These are phyloP conservation scores for Phenganax marumi DNA, from an alignment of 92 coral and sea anemone genomes.

Conservation along the genomic window DNA sequence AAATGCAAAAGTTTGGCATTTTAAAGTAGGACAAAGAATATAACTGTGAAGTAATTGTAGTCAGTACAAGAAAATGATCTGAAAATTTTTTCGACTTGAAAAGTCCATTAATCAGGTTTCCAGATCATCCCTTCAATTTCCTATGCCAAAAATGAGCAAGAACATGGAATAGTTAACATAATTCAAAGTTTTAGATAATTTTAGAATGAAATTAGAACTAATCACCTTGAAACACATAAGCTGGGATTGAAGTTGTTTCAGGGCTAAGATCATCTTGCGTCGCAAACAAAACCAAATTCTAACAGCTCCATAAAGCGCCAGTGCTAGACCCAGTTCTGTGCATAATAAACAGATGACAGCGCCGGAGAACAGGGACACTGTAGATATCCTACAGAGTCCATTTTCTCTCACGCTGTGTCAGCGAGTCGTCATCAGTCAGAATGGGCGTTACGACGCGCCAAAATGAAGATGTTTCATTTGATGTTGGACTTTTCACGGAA, in stretches of 20 bases:
- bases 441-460: too few relatives aligned
- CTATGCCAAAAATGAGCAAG: too few relatives aligned
- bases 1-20: background rate
- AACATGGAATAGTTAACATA: too few relatives aligned
- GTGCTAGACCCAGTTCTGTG: constrained; percentile 78
- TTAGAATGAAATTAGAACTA: background rate
- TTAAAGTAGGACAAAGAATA: too few relatives aligned
- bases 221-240: constrained; percentile 69
- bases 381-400: too few relatives aligned
- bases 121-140: too few relatives aligned
- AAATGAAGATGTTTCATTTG: background rate
- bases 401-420: too few relatives aligned
- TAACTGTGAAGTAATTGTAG: background rate
- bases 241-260: constrained; percentile 67
- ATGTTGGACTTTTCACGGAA: background rate
- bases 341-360: constrained; percentile 64
- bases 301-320: constrained; percentile 75
- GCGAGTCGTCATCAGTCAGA: too few relatives aligned
- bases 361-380: background rate
- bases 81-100: too few relatives aligned
- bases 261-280: constrained; percentile 24
- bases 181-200: too few relatives aligned
- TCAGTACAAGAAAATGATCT: too few relatives aligned
- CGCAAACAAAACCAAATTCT: constrained; percentile 73
- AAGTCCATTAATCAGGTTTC: too few relatives aligned